Conservation (phyloP, 1,140 invertebrate species). For the Ceratina australensis region DNA sequence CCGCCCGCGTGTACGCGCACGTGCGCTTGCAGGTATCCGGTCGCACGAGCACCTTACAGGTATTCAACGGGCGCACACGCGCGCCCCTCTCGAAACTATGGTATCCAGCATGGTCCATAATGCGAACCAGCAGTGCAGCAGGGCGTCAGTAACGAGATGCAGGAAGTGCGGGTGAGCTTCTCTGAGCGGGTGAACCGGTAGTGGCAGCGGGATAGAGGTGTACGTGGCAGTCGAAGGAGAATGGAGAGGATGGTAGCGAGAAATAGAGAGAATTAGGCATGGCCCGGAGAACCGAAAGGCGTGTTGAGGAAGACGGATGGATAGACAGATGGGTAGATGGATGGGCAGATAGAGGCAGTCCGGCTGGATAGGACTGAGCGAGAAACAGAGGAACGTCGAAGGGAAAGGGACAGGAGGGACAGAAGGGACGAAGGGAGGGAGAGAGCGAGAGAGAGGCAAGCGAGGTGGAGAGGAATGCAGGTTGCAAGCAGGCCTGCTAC, state of each 20-base stretch:
- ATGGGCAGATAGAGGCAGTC: slow-evolving; percentile 23
- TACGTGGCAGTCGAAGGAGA: slow-evolving; percentile 6
- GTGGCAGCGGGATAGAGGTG: neutral
- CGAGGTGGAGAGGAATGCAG: slow-evolving; percentile 40
- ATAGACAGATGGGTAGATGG: slow-evolving; percentile 26
- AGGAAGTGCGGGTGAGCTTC: slow-evolving; percentile 70
- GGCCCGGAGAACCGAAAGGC: slow-evolving; percentile 1
- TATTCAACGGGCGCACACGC: neutral
- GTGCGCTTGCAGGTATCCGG: slow-evolving; percentile 23
- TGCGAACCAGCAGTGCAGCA: slow-evolving; percentile 69
- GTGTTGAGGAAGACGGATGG: slow-evolving; percentile 37
- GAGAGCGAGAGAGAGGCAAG: slow-evolving; percentile 7
- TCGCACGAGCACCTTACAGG: slow-evolving; percentile 15
- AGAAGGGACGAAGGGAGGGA: neutral
- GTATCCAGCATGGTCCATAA: slow-evolving; percentile 62
- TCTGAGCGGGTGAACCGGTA: slow-evolving; percentile 2
- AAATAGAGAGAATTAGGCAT: slow-evolving; percentile 42
- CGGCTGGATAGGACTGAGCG: neutral
- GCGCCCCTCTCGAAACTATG: slow-evolving; percentile 37
- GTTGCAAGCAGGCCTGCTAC: slow-evolving; percentile 38
- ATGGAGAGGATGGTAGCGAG: slow-evolving; percentile 17
- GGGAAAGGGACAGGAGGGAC: neutral
- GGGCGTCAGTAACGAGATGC: slow-evolving; percentile 76
- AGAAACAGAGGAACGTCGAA: neutral
- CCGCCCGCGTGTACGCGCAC: slow-evolving; percentile 29